phyloP scores from a whole-genome alignment of 2,888 invertebrate genomes.

The Sturmia bella region DNA sequence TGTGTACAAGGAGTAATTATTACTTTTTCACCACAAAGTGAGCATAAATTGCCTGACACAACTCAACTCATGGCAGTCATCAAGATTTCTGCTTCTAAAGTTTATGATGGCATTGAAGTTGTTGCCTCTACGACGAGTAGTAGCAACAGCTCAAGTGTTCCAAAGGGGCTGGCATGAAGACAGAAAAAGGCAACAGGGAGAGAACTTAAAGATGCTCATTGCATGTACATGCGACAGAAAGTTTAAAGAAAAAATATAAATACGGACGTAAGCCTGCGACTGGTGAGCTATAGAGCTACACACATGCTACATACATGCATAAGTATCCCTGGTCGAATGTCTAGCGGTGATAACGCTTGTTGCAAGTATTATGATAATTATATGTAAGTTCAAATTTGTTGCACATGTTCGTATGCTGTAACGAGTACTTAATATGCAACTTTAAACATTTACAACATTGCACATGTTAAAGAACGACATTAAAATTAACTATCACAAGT shows the following conservation, averaged over 20 bases:
- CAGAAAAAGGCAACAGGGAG: conserved; percentile 3
- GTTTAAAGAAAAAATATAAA: neutral
- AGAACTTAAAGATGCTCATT: conserved; percentile 40
- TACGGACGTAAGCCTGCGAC: conserved; percentile 11
- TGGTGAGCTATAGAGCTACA: neutral
- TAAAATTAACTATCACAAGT: conserved; percentile 38
- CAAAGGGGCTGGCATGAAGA: conserved; percentile 11
- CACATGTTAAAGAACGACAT: conserved; percentile 22
- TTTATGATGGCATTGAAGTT: conserved; percentile 49
- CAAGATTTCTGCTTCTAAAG: conserved; percentile 23
- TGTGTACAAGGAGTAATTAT: conserved; percentile 36
- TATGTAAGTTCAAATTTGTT: conserved; percentile 59
- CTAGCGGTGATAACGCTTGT: conserved; percentile 24
- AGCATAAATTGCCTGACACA: conserved; percentile 40
- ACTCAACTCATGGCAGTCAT: conserved; percentile 41
- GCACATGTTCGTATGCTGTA: conserved; percentile 51
- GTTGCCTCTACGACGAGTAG: conserved; percentile 6
- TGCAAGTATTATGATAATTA: conserved; percentile 54
- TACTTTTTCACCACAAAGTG: conserved; percentile 27
- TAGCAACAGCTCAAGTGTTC: conserved; percentile 21
- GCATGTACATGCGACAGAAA: conserved; percentile 23
- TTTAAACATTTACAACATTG: conserved; percentile 43
- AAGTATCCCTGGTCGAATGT: too few species aligned
- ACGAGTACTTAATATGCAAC: conserved; percentile 59
- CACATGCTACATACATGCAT: too few species aligned